Percentiles rank a stretch among this genome's conserved stretches.
These are phyloP conservation scores for Cephalopachus bancanus DNA, from an alignment of 2,797 vertebrate genomes.

Conservation along the genomic window DNA sequence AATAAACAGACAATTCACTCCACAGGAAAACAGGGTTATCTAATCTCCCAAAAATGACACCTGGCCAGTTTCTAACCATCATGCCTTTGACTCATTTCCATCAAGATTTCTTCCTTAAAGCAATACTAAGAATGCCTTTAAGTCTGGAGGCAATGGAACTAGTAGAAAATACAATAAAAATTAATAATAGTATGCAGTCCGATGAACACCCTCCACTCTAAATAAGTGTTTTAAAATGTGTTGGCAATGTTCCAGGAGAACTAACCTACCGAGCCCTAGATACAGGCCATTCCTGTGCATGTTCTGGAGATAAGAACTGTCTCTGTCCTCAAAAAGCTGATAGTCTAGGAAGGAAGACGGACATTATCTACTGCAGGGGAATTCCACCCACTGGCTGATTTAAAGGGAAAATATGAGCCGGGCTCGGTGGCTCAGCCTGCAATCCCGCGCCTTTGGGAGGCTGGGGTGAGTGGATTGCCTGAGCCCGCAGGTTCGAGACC, in stretches of 20 bases:
- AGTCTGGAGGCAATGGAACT: neutral
- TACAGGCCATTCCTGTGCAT: rapidly evolving
- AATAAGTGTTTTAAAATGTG: neutral
- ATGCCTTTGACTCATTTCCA: slow-evolving; percentile 57
- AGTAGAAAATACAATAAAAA: neutral
- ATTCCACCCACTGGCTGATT: neutral
- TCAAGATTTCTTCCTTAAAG: neutral
- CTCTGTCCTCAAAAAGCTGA: neutral
- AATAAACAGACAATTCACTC: slow-evolving; percentile 64
- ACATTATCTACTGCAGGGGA: too few relatives aligned
- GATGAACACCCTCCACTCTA: neutral
- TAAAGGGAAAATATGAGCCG: neutral
- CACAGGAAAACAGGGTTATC: slow-evolving; percentile 76
- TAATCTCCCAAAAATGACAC: slow-evolving; percentile 83
- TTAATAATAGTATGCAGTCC: neutral
- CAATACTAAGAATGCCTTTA: slow-evolving; percentile 55
- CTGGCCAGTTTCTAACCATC: slow-evolving; percentile 64
- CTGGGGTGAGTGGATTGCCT: too few relatives aligned
- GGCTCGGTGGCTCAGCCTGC: too few relatives aligned
- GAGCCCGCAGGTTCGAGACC: too few relatives aligned
- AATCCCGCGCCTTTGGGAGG: too few relatives aligned
- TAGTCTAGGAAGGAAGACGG: neutral
- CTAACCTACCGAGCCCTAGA: rapidly evolving
- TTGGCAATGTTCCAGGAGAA: neutral
- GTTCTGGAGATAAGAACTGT: rapidly evolving